Percentiles rank a stretch among this genome's conserved stretches.
Evolutionary conservation across 2,888 invertebrate genomes (phyloP).

Genomic region (Mongoloraphidia duomilia): DNA sequence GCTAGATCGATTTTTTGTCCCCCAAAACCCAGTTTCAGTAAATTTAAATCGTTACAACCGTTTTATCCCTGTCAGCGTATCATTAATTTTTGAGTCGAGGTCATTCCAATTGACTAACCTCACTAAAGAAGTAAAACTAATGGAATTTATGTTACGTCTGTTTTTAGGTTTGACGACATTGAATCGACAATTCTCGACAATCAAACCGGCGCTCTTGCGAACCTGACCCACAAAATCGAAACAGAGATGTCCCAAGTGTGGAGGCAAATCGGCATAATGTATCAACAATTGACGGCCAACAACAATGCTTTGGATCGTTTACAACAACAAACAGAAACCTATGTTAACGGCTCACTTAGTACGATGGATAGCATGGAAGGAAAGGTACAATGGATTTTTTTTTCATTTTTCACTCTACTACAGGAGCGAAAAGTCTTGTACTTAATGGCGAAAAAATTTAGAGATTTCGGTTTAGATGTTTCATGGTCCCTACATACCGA

Average conservation of each 20-base stretch:
- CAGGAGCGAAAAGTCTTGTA: constrained; percentile 1
- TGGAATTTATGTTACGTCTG: neutral
- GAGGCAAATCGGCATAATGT: constrained; percentile 82
- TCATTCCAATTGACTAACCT: too few relatives aligned
- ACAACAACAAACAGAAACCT: constrained; percentile 60
- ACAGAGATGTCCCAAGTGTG: constrained; percentile 73
- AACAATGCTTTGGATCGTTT: constrained; percentile 60
- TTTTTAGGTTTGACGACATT: constrained; percentile 48
- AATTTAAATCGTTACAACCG: too few relatives aligned
- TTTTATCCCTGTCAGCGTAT: too few relatives aligned
- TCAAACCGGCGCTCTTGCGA: constrained; percentile 55
- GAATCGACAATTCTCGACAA: constrained; percentile 53
- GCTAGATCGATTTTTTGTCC: too few relatives aligned
- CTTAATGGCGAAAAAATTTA: too few relatives aligned
- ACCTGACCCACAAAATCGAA: constrained; percentile 63
- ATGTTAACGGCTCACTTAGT: constrained; percentile 62
- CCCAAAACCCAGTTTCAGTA: too few relatives aligned
- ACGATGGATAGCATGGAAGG: constrained; percentile 67
- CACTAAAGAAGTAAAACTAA: neutral
- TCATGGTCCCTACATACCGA: too few relatives aligned
- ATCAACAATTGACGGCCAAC: constrained; percentile 64
- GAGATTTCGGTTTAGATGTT: too few relatives aligned
- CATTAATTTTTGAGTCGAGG: too few relatives aligned
- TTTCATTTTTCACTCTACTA: neutral
- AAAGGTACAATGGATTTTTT: constrained; percentile 35